Evolutionary conservation across 2,888 invertebrate genomes (phyloP).

Genomic region (Artemia sinica): DNA sequence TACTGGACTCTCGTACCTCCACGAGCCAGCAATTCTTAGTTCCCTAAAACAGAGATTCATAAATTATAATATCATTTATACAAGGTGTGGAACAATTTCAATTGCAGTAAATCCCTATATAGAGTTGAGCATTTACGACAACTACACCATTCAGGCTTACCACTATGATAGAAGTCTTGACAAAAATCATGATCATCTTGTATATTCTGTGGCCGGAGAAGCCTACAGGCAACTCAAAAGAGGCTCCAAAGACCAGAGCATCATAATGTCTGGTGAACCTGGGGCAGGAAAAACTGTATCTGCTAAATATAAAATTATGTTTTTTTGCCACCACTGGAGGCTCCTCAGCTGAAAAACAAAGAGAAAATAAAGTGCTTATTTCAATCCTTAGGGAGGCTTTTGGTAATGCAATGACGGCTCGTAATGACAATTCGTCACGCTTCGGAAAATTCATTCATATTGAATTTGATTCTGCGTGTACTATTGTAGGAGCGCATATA

Average conservation of each 20-base stretch:
- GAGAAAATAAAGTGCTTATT: conserved; percentile 72
- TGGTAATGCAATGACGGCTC: conserved; percentile 93
- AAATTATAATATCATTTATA: no score
- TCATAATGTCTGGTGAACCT: conserved; percentile 80
- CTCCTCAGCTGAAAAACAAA: conserved; percentile 68
- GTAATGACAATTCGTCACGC: conserved; percentile 93
- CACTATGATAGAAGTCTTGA: conserved; percentile 81
- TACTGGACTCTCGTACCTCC: no score
- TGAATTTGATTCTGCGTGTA: conserved; percentile 64
- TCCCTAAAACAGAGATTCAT: no score
- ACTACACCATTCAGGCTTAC: conserved; percentile 86
- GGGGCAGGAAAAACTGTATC: conserved; percentile 98
- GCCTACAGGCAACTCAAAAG: conserved; percentile 88
- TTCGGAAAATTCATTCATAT: conserved; percentile 86
- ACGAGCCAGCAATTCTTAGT: no score
- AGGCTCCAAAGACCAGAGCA: conserved; percentile 37
- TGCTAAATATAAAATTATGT: conserved; percentile 94
- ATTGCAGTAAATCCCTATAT: conserved; percentile 97
- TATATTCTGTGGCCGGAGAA: conserved; percentile 95
- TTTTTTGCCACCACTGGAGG: conserved; percentile 94
- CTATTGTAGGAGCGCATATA: conserved; percentile 82
- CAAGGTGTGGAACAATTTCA: conserved; percentile 52
- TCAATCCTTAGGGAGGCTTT: conserved; percentile 47
- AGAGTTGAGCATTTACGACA: conserved; percentile 80
- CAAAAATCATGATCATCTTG: conserved; percentile 44